phyloP scores from a whole-genome alignment of 2,888 invertebrate genomes.

The Eustalomyia histrio region DNA sequence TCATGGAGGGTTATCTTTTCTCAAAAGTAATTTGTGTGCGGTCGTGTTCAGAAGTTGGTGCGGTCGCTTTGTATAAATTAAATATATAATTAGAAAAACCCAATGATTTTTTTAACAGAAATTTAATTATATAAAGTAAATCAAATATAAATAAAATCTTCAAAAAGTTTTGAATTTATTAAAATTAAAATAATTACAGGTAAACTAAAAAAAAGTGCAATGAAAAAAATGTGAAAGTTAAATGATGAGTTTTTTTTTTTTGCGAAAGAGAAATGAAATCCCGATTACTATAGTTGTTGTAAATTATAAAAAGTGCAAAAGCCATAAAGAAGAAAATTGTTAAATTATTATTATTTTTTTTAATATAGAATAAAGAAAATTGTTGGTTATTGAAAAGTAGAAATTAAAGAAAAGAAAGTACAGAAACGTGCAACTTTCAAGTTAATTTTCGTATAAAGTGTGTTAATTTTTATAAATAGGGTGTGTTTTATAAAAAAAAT shows the following conservation, averaged over 20 bases:
- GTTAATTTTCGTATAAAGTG: not conserved
- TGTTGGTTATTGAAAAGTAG: not conserved
- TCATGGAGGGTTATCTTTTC: not conserved
- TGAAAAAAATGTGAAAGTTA: slow-evolving; percentile 55
- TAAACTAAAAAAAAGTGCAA: slow-evolving; percentile 45
- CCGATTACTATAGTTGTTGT: slow-evolving; percentile 12
- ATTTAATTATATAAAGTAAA: slow-evolving; percentile 8
- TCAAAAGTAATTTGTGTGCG: slow-evolving; percentile 55
- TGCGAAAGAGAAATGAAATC: slow-evolving; percentile 20
- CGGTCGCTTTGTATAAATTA: slow-evolving; percentile 42
- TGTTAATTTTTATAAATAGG: slow-evolving; percentile 19
- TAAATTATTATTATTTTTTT: too few relatives aligned
- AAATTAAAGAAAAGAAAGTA: not conserved
- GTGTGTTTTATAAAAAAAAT: slow-evolving; percentile 25
- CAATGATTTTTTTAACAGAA: slow-evolving; percentile 20
- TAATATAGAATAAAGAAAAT: too few relatives aligned
- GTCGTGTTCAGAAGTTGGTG: slow-evolving; percentile 54
- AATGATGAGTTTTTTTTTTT: slow-evolving; percentile 26
- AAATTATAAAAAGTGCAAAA: not conserved
- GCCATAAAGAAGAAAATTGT: not conserved
- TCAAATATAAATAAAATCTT: slow-evolving; percentile 19
- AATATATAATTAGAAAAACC: slow-evolving; percentile 5
- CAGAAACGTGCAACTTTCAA: not conserved
- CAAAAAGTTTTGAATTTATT: slow-evolving; percentile 30
- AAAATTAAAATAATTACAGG: slow-evolving; percentile 37